A percentile compares a stretch with the other conserved stretches of the same genome.
These are phyloP conservation scores for Chondrilla cf. caribensis DNA, from an alignment of 37 sponge, comb jelly and placozoan genomes.

Conservation along the genomic window DNA sequence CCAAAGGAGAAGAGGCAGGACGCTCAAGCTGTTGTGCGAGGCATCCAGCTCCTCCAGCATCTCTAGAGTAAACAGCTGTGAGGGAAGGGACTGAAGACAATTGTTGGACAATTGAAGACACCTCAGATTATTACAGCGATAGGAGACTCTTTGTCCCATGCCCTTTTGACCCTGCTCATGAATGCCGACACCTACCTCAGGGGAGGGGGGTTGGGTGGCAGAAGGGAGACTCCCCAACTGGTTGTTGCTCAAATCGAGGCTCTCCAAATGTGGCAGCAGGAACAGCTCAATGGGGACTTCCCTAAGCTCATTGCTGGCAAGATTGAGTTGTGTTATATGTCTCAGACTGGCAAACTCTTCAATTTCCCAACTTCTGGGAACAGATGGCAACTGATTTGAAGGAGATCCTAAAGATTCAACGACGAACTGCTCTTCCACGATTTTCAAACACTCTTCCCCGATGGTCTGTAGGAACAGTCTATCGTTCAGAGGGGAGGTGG, in stretches of 20 bases:
- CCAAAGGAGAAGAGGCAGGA: conserved; percentile 72
- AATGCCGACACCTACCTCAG: background rate
- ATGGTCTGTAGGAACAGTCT: background rate
- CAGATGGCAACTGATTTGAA: too few species aligned
- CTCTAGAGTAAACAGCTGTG: conserved; percentile 27
- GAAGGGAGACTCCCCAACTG: conserved; percentile 36
- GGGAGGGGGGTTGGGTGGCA: too few species aligned
- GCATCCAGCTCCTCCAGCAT: conserved; percentile 46
- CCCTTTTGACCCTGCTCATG: background rate
- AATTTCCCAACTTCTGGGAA: background rate
- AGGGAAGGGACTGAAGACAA: conserved; percentile 42
- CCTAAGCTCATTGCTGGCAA: conserved; percentile 41
- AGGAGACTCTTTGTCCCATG: background rate
- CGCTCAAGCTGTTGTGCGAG: conserved; percentile 33
- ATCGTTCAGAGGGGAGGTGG: background rate
- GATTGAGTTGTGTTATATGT: conserved; percentile 40
- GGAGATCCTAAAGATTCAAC: too few species aligned
- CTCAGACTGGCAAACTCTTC: background rate
- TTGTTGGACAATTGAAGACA: conserved; percentile 51
- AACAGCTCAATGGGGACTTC: conserved; percentile 57
- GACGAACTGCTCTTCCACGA: background rate
- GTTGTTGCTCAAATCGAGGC: conserved; percentile 55
- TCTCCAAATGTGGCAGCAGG: conserved; percentile 25
- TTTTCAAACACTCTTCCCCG: background rate
- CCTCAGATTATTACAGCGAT: conserved; percentile 10